phyloP scores from a whole-genome alignment of 2,113 vertebrate species.

The Oreochromis aureus region DNA sequence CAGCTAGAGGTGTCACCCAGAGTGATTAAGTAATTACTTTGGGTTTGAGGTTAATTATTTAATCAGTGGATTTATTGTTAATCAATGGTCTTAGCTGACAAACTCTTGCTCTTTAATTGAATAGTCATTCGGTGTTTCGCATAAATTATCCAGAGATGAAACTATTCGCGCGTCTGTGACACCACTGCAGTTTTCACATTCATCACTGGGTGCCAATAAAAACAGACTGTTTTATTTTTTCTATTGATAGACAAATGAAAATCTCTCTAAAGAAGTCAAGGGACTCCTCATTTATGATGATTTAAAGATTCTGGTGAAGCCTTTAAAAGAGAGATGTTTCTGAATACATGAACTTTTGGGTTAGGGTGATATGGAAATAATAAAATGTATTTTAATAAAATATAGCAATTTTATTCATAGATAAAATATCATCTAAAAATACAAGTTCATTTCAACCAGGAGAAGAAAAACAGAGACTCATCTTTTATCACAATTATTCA shows the following conservation, averaged over 20 bases:
- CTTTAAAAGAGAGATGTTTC: neutral
- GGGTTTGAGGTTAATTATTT: slow-evolving; percentile 26
- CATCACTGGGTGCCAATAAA: neutral
- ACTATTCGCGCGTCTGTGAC: neutral
- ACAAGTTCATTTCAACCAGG: neutral
- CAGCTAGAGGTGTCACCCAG: neutral
- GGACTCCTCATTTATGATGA: neutral
- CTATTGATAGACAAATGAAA: neutral
- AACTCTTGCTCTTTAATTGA: slow-evolving; percentile 14
- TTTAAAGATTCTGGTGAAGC: neutral
- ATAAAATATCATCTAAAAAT: neutral
- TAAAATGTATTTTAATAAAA: neutral
- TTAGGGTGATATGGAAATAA: neutral
- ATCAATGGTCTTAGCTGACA: slow-evolving; percentile 23
- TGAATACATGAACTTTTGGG: neutral
- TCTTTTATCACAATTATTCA: neutral
- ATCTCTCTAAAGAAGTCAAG: neutral
- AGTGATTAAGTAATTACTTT: slow-evolving; percentile 28
- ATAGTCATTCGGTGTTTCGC: neutral
- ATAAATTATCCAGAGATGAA: neutral
- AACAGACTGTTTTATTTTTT: neutral
- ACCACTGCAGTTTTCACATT: neutral
- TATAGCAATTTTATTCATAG: neutral
- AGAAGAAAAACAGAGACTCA: neutral
- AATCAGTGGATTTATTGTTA: slow-evolving; percentile 28